These are phyloP conservation scores for Pararge aegeria DNA, from an alignment of 1,140 invertebrate species.

Conservation along the genomic window DNA sequence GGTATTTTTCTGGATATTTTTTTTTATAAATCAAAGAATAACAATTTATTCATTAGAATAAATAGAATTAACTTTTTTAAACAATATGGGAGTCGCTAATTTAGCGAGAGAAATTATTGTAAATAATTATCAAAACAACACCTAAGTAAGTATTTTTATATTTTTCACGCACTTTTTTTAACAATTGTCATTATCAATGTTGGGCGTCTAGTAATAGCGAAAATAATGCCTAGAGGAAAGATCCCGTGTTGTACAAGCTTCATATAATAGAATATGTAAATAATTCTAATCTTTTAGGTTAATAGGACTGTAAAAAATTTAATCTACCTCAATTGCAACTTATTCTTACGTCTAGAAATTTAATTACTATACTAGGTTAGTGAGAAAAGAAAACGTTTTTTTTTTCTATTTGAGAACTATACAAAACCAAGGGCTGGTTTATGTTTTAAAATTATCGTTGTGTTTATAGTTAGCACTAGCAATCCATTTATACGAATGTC, in stretches of 20 bases:
- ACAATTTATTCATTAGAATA: too few relatives aligned
- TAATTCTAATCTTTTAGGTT: conserved; percentile 76
- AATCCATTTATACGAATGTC: conserved; percentile 34
- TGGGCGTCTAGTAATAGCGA: conserved; percentile 53
- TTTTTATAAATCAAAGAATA: too few relatives aligned
- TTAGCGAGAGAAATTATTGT: not conserved
- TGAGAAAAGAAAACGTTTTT: conserved; percentile 56
- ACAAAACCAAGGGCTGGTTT: conserved; percentile 44
- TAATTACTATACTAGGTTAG: conserved; percentile 72
- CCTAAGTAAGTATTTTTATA: not conserved
- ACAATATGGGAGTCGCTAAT: not conserved
- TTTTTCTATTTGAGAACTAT: conserved; percentile 63
- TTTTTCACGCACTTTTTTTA: conserved; percentile 22
- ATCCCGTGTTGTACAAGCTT: conserved; percentile 70
- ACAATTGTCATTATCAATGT: conserved; percentile 40
- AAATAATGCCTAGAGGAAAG: conserved; percentile 29
- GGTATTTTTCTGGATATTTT: too few relatives aligned
- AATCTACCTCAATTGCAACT: conserved; percentile 78
- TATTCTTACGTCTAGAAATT: conserved; percentile 73
- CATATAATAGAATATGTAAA: conserved; percentile 68
- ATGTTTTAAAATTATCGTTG: conserved; percentile 43
- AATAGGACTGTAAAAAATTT: conserved; percentile 79
- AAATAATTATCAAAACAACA: not conserved
- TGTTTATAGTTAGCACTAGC: conserved; percentile 57
- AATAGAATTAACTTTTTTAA: not conserved